These are phyloP conservation scores for Drosophila sucinea DNA, from an alignment of 1,140 invertebrate genomes.

Conservation along the genomic window DNA sequence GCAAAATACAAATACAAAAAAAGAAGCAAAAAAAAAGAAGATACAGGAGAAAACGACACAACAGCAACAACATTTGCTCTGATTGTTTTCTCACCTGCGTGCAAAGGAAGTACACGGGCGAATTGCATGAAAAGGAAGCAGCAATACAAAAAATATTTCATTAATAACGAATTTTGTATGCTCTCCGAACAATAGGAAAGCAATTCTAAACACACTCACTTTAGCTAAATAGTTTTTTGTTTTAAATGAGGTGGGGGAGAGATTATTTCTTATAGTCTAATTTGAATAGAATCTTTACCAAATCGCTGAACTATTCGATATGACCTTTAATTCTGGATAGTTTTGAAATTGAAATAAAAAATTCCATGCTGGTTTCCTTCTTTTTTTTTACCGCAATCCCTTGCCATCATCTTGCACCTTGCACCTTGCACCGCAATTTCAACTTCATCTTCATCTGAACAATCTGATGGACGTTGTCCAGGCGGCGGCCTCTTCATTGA, in stretches of 20 bases:
- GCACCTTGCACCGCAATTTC: conserved; percentile 8
- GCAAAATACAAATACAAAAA: conserved; percentile 34
- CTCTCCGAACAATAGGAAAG: not conserved
- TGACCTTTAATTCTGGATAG: not conserved
- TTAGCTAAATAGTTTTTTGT: no score
- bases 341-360: not conserved
- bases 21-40: conserved; percentile 19
- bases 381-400: not conserved
- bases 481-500: conserved; percentile 6
- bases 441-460: conserved; percentile 17
- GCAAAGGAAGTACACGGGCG: conserved; percentile 18
- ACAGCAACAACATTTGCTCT: conserved; percentile 15
- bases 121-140: not conserved
- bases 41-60: conserved; percentile 10
- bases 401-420: not conserved
- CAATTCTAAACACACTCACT: not conserved
- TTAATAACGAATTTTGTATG: conserved; percentile 1
- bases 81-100: conserved; percentile 16
- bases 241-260: no score
- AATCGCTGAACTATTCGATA: not conserved
- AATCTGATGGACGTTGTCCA: conserved; percentile 9
- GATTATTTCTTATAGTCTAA: no score
- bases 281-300: no score
- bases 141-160: not conserved
- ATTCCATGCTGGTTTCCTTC: not conserved